phyloP scores from a whole-genome alignment of 2,888 invertebrate species.

The Watsonalla cultraria region DNA sequence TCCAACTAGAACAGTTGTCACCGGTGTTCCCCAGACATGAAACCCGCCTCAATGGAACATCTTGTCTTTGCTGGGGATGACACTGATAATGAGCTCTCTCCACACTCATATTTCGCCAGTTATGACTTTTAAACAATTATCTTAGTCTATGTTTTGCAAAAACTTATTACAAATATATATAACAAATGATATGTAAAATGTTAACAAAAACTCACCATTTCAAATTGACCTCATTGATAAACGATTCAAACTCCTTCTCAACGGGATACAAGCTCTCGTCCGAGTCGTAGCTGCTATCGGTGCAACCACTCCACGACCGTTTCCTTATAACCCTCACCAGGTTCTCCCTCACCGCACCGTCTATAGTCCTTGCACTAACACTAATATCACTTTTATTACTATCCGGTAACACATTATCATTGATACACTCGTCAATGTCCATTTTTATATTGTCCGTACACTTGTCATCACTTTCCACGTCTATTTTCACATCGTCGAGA shows the following conservation, averaged over 20 bases:
- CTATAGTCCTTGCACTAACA: constrained; percentile 48
- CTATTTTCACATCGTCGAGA: constrained; percentile 21
- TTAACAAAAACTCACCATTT: constrained; percentile 59
- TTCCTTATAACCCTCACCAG: constrained; percentile 45
- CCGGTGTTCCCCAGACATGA: no score
- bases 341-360: constrained; percentile 43
- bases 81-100: no score
- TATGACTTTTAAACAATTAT: no score
- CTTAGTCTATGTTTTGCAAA: no score
- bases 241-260: constrained; percentile 63
- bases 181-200: neutral
- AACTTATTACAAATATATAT: no score
- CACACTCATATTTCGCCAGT: no score
- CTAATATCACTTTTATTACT: constrained; percentile 61
- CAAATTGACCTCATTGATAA: constrained; percentile 64
- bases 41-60: no score
- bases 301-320: constrained; percentile 53
- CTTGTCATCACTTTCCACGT: constrained; percentile 8
- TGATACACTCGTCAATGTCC: constrained; percentile 6
- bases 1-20: no score
- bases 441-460: constrained; percentile 7
- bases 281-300: constrained; percentile 60
- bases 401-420: constrained; percentile 18
- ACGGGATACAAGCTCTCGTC: constrained; percentile 64
- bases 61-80: no score